phyloP scores from a whole-genome alignment of 2,797 vertebrate genomes.

The Spinus olivaceus region DNA sequence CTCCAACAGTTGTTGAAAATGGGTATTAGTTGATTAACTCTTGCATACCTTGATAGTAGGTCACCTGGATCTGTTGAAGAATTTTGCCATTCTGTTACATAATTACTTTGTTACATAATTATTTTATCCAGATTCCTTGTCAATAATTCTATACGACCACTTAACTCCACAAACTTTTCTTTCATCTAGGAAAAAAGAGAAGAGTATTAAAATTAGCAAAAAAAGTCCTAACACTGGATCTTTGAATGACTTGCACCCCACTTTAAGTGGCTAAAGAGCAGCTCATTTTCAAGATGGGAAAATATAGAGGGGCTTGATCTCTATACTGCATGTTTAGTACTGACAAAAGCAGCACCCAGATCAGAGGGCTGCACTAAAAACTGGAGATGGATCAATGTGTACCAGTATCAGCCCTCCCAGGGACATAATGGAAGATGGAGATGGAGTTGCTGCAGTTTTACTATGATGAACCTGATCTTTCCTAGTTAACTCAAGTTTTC shows the following conservation, averaged over 20 bases:
- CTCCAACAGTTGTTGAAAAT: not conserved
- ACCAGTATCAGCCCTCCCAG: not conserved
- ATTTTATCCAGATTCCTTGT: conserved; percentile 32
- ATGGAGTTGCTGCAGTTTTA: not conserved
- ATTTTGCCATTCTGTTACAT: not conserved
- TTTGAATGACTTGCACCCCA: not conserved
- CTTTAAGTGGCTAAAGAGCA: not conserved
- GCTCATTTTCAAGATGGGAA: not conserved
- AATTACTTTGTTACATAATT: not conserved
- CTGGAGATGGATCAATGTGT: not conserved
- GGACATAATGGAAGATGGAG: not conserved
- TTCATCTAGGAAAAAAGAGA: conserved; percentile 65
- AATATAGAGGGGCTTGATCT: not conserved
- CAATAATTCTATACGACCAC: conserved; percentile 4
- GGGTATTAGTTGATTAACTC: not conserved
- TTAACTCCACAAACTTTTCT: conserved; percentile 44
- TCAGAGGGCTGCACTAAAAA: not conserved
- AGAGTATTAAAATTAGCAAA: not conserved
- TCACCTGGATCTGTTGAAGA: not conserved
- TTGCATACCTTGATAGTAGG: not conserved
- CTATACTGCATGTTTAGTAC: not conserved
- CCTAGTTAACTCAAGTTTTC: not conserved
- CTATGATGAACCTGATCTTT: not conserved
- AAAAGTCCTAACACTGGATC: not conserved
- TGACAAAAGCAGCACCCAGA: not conserved